Conservation (phyloP, 2,888 invertebrate species). For the Diarsia mendica region DNA sequence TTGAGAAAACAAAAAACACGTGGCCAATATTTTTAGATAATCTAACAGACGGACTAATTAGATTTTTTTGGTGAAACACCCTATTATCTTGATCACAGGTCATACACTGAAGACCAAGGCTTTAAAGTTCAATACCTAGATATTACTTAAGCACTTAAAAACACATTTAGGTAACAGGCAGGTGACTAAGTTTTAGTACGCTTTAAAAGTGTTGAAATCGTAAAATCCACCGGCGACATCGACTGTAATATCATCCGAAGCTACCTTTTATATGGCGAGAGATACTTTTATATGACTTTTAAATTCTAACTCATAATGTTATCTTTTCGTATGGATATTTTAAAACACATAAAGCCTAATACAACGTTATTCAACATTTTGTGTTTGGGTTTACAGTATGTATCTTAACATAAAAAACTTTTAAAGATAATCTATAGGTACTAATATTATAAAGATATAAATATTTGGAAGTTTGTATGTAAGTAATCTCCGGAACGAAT, state of each 20-base stretch:
- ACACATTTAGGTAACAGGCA: slow-evolving; percentile 60
- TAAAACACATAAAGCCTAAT: slow-evolving; percentile 13
- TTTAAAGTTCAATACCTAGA: slow-evolving; percentile 6
- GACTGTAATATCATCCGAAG: slow-evolving; percentile 71
- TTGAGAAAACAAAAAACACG: no score
- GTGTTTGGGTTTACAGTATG: neutral
- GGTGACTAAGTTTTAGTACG: slow-evolving; percentile 73
- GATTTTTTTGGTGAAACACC: no score
- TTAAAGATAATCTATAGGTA: no score
- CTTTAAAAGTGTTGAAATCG: slow-evolving; percentile 70
- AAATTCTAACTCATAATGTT: slow-evolving; percentile 66
- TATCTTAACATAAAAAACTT: neutral
- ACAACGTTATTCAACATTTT: neutral
- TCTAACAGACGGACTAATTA: no score
- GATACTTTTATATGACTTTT: slow-evolving; percentile 70
- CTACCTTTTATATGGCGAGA: slow-evolving; percentile 60
- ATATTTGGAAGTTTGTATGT: no score
- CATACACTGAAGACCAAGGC: neutral
- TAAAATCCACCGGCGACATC: slow-evolving; percentile 73
- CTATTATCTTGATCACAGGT: neutral
- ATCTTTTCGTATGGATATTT: slow-evolving; percentile 52
- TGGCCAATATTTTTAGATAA: no score
- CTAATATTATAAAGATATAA: no score
- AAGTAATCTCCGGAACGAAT: no score
- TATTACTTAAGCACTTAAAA: slow-evolving; percentile 51